phyloP scores from a whole-genome alignment of 2,797 vertebrate genomes.

The Phyllotis vaccarum region DNA sequence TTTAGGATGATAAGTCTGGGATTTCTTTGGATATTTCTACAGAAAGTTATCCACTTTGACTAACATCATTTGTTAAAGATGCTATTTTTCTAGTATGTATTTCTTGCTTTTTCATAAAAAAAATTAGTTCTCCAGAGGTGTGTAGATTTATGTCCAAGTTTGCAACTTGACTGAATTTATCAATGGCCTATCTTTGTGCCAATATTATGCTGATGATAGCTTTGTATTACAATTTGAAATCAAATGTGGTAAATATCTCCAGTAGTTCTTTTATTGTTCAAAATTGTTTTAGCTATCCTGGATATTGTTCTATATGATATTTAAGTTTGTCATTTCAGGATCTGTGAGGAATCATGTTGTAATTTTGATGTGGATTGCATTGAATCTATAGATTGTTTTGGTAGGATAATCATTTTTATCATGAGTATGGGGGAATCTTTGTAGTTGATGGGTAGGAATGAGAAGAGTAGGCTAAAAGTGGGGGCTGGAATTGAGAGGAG shows the following conservation, averaged over 20 bases:
- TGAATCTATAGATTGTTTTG: neutral
- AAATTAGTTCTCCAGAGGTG: neutral
- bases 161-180: neutral
- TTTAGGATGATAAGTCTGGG: too few species aligned
- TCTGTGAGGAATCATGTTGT: neutral
- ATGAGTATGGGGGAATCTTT: neutral
- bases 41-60: neutral
- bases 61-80: neutral
- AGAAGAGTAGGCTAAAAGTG: accelerated
- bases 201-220: neutral
- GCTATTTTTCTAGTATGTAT: neutral
- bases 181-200: too few species aligned
- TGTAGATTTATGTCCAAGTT: neutral
- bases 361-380: neutral
- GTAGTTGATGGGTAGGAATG: neutral
- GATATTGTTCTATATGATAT: too few species aligned
- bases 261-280: neutral
- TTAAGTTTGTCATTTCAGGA: neutral
- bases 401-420: neutral
- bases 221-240: neutral
- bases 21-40: neutral
- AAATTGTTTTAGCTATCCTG: neutral
- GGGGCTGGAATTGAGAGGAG: neutral
- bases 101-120: neutral
- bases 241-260: neutral